These are phyloP conservation scores for Eupithecia dodoneata DNA, from an alignment of 2,888 invertebrate species.

Conservation along the genomic window DNA sequence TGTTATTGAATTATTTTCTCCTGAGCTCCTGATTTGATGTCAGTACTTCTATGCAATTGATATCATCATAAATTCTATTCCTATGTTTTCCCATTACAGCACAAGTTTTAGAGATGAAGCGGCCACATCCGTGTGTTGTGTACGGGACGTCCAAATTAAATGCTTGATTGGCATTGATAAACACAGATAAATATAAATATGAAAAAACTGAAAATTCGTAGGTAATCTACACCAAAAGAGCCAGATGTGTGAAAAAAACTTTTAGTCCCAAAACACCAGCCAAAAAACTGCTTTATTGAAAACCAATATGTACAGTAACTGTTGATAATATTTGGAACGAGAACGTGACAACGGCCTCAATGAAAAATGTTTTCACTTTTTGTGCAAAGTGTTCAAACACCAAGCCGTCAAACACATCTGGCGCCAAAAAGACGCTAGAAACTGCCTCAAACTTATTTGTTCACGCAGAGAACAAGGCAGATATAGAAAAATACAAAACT, in stretches of 20 bases:
- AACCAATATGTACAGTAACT: slow-evolving; percentile 43
- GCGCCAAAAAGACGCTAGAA: slow-evolving; percentile 55
- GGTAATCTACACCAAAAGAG: background rate
- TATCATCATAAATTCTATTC: background rate
- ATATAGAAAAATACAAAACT: background rate
- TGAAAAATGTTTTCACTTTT: slow-evolving; percentile 59
- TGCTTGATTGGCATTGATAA: background rate
- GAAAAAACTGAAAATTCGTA: no score
- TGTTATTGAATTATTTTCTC: background rate
- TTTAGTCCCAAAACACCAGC: background rate
- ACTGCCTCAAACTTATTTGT: background rate
- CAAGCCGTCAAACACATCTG: slow-evolving; percentile 55
- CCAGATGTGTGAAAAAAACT: background rate
- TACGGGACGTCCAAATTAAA: background rate
- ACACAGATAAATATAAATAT: background rate
- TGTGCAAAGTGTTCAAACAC: slow-evolving; percentile 40
- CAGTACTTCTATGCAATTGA: no score
- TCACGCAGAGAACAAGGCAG: background rate
- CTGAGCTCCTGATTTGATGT: background rate
- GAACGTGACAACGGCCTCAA: slow-evolving; percentile 54
- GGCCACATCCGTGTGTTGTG: background rate
- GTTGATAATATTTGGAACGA: slow-evolving; percentile 50
- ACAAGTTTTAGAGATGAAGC: background rate
- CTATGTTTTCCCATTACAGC: background rate
- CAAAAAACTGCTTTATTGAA: slow-evolving; percentile 35